Percentiles rank a stretch among this genome's conserved stretches.
These are phyloP conservation scores for Medauroidea extradentata DNA, from an alignment of 1,140 invertebrate species.

Conservation along the genomic window DNA sequence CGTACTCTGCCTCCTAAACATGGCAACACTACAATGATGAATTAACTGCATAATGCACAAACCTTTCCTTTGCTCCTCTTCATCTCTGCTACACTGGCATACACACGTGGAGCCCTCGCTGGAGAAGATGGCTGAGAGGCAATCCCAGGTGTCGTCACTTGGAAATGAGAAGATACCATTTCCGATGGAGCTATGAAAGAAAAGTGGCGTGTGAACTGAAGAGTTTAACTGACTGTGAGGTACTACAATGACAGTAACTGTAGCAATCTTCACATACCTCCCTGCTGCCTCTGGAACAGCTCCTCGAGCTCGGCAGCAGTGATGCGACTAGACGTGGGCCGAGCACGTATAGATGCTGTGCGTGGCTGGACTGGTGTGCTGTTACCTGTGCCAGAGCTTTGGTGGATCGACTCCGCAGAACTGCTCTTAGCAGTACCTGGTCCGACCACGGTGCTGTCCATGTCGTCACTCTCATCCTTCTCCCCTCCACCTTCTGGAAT, in stretches of 20 bases:
- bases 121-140: conserved; percentile 59
- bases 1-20: too few species aligned
- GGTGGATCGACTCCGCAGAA: conserved; percentile 72
- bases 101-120: conserved; percentile 67
- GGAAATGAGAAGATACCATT: conserved; percentile 70
- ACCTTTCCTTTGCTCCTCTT: conserved; percentile 76
- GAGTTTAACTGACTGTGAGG: too few species aligned
- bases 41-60: conserved; percentile 32
- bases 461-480: conserved; percentile 57
- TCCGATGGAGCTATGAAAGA: conserved; percentile 21
- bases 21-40: background rate
- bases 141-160: conserved; percentile 39
- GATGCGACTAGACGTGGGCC: conserved; percentile 80
- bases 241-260: too few species aligned
- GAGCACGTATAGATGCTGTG: conserved; percentile 81
- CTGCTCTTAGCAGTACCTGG: conserved; percentile 48
- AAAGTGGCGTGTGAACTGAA: too few species aligned
- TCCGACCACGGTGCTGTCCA: conserved; percentile 50
- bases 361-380: conserved; percentile 58
- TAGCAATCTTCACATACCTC: conserved; percentile 25
- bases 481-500: conserved; percentile 53
- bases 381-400: conserved; percentile 25
- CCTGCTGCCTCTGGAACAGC: conserved; percentile 78
- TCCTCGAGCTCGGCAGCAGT: conserved; percentile 86
- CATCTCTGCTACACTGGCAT: conserved; percentile 93